Percentiles rank a stretch among this genome's conserved stretches.
Evolutionary conservation across 2,113 vertebrate genomes (phyloP).

Genomic region (Psophia crepitans): DNA sequence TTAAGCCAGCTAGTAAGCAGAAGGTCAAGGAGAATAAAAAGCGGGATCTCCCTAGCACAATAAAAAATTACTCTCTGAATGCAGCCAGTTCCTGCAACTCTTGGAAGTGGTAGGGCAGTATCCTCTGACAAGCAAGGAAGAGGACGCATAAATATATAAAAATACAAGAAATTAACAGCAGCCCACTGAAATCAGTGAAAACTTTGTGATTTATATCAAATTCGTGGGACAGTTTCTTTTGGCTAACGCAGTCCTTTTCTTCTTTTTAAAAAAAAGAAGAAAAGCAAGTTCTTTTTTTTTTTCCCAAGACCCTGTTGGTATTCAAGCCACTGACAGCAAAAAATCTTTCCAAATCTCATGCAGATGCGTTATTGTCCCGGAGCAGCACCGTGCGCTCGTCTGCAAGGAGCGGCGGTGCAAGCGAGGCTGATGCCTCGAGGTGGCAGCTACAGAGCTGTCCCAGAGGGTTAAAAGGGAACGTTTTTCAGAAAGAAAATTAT

Average conservation of each 20-base stretch:
- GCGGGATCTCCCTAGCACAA: background rate
- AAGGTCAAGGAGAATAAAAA: background rate
- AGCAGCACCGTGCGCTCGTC: background rate
- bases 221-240: background rate
- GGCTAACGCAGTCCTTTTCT: background rate
- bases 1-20: background rate
- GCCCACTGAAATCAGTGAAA: background rate
- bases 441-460: background rate
- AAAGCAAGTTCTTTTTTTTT: background rate
- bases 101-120: fast-evolving
- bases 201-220: background rate
- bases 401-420: background rate
- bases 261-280: too few relatives aligned
- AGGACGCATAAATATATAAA: background rate
- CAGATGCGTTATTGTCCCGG: background rate
- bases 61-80: background rate
- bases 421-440: background rate
- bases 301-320: background rate
- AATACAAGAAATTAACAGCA: background rate
- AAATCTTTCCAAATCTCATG: background rate
- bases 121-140: background rate
- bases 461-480: background rate
- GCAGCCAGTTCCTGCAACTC: background rate
- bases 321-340: background rate
- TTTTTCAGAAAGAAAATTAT: constrained; percentile 21